Percentiles rank a stretch among this genome's conserved stretches.
These are phyloP conservation scores for Drosophila bipectinata DNA, from an alignment of 1,140 invertebrate species.

Conservation along the genomic window DNA sequence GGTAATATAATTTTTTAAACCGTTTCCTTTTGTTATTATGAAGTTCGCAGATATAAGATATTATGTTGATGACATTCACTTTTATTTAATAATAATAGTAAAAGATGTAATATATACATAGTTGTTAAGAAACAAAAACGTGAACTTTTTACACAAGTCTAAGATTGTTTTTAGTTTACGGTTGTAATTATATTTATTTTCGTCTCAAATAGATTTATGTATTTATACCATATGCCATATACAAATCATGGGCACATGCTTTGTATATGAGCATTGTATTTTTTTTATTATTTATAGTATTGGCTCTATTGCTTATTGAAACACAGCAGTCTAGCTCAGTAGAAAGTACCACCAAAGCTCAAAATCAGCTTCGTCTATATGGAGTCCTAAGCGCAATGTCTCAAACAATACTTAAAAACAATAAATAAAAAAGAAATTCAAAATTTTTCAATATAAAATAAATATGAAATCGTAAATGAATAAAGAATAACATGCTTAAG, in stretches of 20 bases:
- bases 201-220: slow-evolving; percentile 51
- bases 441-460: no score
- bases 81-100: no score
- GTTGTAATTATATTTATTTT: background rate
- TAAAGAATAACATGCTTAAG: no score
- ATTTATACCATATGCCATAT: slow-evolving; percentile 69
- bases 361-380: slow-evolving; percentile 82
- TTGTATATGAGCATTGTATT: slow-evolving; percentile 72
- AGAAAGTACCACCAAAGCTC: slow-evolving; percentile 84
- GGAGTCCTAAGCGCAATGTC: slow-evolving; percentile 67
- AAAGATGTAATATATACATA: slow-evolving; percentile 35
- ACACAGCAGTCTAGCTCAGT: slow-evolving; percentile 77
- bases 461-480: no score
- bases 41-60: background rate
- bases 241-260: slow-evolving; percentile 66
- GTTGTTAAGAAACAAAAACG: slow-evolving; percentile 69
- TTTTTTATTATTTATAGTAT: slow-evolving; percentile 36
- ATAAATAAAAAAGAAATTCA: background rate
- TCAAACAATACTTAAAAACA: background rate
- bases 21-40: slow-evolving; percentile 30
- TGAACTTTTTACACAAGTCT: background rate
- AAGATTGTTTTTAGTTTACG: background rate
- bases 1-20: no score
- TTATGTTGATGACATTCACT: no score
- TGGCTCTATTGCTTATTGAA: slow-evolving; percentile 54